Percentiles rank a stretch among this genome's conserved stretches.
Evolutionary conservation across 2,888 invertebrate species (phyloP).

Genomic region (Synergus japonicus): DNA sequence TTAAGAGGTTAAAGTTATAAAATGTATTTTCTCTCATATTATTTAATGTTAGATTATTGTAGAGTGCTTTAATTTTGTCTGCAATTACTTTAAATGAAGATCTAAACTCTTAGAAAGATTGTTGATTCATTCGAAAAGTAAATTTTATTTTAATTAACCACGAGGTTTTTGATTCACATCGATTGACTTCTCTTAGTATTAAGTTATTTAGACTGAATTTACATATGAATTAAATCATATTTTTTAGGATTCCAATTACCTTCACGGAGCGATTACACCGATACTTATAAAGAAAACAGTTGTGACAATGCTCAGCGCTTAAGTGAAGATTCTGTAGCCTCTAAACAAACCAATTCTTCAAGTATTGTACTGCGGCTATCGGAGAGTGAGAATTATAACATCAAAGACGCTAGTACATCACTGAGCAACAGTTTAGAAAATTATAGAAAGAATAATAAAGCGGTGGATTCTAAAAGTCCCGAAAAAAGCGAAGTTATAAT

Average conservation of each 20-base stretch:
- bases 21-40: background rate
- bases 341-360: background rate
- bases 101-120: background rate
- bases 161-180: too few species aligned
- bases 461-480: background rate
- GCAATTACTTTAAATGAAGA: too few species aligned
- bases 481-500: constrained; percentile 61
- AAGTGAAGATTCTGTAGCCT: background rate
- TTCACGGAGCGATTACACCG: background rate
- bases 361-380: constrained; percentile 21
- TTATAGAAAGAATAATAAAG: background rate
- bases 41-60: background rate
- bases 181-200: background rate
- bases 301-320: background rate
- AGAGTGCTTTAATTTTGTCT: background rate
- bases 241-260: constrained; percentile 11
- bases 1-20: background rate
- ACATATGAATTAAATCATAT: background rate
- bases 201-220: background rate
- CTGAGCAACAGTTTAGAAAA: background rate
- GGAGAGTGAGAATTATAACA: constrained; percentile 4
- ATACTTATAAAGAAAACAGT: constrained; percentile 15
- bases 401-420: background rate
- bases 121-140: too few species aligned
- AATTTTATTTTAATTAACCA: too few species aligned